Percentiles rank a stretch among this genome's conserved stretches.
Conservation (phyloP, 2,113 vertebrate species). For the Malurus cyaneus region DNA sequence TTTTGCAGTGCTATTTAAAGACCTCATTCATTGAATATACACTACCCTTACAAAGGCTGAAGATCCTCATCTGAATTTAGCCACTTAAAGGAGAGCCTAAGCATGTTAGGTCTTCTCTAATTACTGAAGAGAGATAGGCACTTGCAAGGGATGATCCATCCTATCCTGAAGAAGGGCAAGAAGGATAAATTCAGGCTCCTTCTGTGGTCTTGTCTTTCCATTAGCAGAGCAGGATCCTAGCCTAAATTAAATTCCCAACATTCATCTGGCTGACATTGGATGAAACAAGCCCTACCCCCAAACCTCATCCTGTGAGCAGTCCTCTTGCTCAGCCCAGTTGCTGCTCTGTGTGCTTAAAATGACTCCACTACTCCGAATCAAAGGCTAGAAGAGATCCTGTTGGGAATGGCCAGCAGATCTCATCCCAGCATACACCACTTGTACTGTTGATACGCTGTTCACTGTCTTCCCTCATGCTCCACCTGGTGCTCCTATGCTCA, state of each 20-base stretch:
- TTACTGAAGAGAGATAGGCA: neutral
- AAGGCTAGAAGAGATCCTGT: neutral
- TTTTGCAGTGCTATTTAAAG: neutral
- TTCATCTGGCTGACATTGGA: neutral
- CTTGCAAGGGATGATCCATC: neutral
- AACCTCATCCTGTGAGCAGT: neutral
- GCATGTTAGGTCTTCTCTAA: neutral
- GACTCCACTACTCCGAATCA: accelerated
- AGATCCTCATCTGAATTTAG: neutral
- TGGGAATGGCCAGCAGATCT: neutral
- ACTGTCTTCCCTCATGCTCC: neutral
- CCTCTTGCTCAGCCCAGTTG: neutral
- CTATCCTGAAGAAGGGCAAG: neutral
- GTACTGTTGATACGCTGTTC: neutral
- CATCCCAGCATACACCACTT: neutral
- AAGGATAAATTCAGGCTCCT: neutral
- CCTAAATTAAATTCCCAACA: neutral
- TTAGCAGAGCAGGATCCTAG: neutral
- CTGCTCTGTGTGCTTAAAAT: neutral
- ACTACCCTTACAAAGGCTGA: neutral
- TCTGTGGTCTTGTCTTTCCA: neutral
- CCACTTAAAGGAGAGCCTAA: neutral
- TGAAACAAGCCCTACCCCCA: neutral
- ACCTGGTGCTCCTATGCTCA: neutral
- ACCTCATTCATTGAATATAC: neutral